Conservation (phyloP, 2,113 vertebrate genomes). For the Gobio gobio region DNA sequence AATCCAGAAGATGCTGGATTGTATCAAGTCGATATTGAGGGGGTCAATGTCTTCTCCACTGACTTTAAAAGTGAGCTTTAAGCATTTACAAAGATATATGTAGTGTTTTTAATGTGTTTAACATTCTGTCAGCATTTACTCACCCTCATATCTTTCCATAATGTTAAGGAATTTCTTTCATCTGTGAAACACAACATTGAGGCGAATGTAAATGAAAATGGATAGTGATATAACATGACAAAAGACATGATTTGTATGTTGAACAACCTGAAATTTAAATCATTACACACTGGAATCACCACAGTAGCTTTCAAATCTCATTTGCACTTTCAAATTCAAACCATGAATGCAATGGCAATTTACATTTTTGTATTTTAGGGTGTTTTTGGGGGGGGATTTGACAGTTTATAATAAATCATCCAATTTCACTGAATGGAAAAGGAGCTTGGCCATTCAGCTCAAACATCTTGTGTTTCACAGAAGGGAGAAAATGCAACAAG, state of each 20-base stretch:
- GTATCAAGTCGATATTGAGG: constrained; percentile 86
- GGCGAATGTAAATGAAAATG: background rate
- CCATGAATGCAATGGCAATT: background rate
- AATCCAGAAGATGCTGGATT: constrained; percentile 83
- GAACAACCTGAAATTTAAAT: background rate
- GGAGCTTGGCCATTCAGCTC: background rate
- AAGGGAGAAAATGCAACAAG: background rate
- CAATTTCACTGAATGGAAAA: too few species aligned
- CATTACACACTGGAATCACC: background rate
- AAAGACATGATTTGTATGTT: background rate
- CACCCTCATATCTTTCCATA: background rate
- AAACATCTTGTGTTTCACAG: background rate
- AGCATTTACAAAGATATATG: background rate
- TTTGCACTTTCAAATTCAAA: background rate
- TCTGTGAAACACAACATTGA: background rate
- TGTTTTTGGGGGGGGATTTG: too few species aligned
- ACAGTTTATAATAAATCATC: too few species aligned
- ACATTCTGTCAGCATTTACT: background rate
- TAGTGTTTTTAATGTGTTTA: too few species aligned
- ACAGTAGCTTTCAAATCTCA: background rate
- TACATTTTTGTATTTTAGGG: background rate
- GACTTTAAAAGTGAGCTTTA: constrained; percentile 77
- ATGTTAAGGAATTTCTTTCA: background rate
- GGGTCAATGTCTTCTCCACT: constrained; percentile 85
- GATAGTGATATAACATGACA: background rate